phyloP scores from a whole-genome alignment of 2,797 vertebrate genomes.

The Trematomus bernacchii region DNA sequence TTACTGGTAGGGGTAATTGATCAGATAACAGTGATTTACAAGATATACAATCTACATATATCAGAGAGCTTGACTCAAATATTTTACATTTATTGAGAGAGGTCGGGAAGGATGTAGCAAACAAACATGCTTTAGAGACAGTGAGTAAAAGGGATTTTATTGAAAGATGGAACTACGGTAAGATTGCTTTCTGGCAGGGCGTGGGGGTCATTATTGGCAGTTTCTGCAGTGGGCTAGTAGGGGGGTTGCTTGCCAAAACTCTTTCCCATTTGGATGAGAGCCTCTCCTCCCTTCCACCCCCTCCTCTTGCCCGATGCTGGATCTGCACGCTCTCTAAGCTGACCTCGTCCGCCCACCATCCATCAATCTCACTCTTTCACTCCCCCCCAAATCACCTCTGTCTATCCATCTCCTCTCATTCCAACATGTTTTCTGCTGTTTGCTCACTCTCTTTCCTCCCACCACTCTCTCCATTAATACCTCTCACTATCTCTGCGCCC shows the following conservation, averaged over 20 bases:
- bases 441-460: slow-evolving; percentile 53
- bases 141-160: slow-evolving; percentile 36
- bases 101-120: neutral
- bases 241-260: slow-evolving; percentile 46
- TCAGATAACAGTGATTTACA: neutral
- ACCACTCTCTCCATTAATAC: slow-evolving; percentile 65
- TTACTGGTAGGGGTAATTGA: neutral
- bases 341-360: slow-evolving; percentile 59
- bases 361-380: slow-evolving; percentile 42
- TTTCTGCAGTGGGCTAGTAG: slow-evolving; percentile 15
- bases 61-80: slow-evolving; percentile 18
- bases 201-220: slow-evolving; percentile 38
- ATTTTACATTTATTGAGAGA: slow-evolving; percentile 21
- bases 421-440: neutral
- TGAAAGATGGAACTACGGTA: slow-evolving; percentile 42
- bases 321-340: slow-evolving; percentile 41
- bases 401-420: slow-evolving; percentile 32
- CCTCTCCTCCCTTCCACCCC: slow-evolving; percentile 22
- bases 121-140: neutral
- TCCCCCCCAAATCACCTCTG: slow-evolving; percentile 22
- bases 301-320: slow-evolving; percentile 47
- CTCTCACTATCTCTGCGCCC: slow-evolving; percentile 58
- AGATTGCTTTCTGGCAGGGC: slow-evolving; percentile 55
- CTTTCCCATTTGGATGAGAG: slow-evolving; percentile 29
- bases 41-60: neutral